These are phyloP conservation scores for Aricia artaxerxes DNA, from an alignment of 2,888 invertebrate genomes.

Conservation along the genomic window DNA sequence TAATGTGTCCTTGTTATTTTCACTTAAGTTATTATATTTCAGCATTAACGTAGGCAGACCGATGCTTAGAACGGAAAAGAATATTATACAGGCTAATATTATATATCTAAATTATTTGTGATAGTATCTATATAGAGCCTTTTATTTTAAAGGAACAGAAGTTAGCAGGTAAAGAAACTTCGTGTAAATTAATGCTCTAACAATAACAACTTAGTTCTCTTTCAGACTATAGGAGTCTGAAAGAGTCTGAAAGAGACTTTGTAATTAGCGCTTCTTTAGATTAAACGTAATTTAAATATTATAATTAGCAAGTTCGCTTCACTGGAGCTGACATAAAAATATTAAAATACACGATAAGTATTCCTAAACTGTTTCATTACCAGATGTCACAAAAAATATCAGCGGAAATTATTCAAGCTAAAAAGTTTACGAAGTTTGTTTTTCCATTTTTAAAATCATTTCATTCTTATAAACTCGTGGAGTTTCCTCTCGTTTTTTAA, in stretches of 20 bases:
- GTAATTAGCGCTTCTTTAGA: background rate
- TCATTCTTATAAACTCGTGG: conserved; percentile 31
- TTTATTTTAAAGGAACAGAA: background rate
- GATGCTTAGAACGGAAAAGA: too few species aligned
- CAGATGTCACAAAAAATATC: conserved; percentile 21
- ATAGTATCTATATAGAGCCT: too few species aligned
- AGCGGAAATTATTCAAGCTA: conserved; percentile 9
- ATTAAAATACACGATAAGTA: background rate
- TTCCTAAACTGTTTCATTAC: conserved; percentile 3
- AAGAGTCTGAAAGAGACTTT: background rate
- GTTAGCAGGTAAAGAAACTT: background rate
- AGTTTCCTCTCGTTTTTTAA: conserved; percentile 30
- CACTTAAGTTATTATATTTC: too few species aligned
- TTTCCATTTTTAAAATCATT: conserved; percentile 31
- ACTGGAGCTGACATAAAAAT: conserved; percentile 4
- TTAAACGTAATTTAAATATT: conserved; percentile 1
- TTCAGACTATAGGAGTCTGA: background rate
- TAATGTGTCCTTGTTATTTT: too few species aligned
- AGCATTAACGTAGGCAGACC: too few species aligned
- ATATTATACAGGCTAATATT: too few species aligned
- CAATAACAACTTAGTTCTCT: background rate
- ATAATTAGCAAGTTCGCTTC: background rate
- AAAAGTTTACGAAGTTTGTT: conserved; percentile 27
- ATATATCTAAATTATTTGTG: too few species aligned
- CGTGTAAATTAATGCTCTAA: background rate